Evolutionary conservation across 2,113 vertebrate genomes (phyloP).

Genomic region (Poeciliopsis prolifica): DNA sequence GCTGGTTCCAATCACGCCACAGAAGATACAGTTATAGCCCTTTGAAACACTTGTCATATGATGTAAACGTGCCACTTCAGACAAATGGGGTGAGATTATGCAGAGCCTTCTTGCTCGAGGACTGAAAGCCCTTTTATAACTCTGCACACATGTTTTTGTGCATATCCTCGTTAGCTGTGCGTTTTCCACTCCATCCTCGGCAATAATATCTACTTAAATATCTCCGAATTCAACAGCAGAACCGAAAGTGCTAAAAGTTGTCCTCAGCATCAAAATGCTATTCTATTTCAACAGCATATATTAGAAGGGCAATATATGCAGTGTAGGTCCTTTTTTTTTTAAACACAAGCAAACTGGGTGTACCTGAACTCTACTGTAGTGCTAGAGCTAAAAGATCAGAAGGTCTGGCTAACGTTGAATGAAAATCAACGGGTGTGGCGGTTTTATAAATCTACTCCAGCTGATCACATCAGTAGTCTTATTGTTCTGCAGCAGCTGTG

Average conservation of each 20-base stretch:
- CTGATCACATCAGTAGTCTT: neutral
- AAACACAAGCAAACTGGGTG: neutral
- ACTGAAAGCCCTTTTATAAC: neutral
- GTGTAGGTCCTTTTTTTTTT: neutral
- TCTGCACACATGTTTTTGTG: neutral
- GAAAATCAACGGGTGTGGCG: neutral
- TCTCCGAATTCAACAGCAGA: neutral
- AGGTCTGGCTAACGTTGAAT: neutral
- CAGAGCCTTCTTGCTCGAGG: slow-evolving; percentile 22
- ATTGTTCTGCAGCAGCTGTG: neutral
- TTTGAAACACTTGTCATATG: slow-evolving; percentile 17
- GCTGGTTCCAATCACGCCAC: slow-evolving; percentile 43
- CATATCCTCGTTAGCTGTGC: neutral
- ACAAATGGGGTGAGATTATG: slow-evolving; percentile 10
- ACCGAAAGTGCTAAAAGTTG: neutral
- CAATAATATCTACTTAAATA: slow-evolving; percentile 4
- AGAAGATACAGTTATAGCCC: slow-evolving; percentile 30
- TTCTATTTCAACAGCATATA: neutral
- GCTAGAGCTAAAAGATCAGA: neutral
- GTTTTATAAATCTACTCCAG: neutral
- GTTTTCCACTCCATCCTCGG: slow-evolving; percentile 6
- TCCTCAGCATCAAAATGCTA: neutral
- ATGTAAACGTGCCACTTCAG: slow-evolving; percentile 38
- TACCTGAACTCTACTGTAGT: neutral
- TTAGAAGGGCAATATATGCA: neutral